Conservation (phyloP, 2,113 vertebrate species). For the Herpetotheres cachinnans region DNA sequence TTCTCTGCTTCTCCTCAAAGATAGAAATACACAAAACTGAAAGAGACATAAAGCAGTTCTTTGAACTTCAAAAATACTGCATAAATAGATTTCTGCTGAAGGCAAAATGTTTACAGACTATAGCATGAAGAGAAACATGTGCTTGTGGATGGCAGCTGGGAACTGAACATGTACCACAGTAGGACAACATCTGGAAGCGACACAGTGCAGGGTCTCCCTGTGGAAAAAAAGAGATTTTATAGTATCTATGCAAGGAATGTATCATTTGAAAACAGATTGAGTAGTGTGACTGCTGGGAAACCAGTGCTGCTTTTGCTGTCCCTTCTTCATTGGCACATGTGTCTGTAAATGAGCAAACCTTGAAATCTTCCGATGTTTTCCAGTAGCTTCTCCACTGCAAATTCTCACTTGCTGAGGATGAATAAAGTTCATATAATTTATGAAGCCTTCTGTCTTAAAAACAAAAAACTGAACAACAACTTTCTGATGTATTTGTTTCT, state of each 20-base stretch:
- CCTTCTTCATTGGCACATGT: neutral
- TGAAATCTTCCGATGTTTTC: neutral
- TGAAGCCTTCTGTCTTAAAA: neutral
- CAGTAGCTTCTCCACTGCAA: neutral
- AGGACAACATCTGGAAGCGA: neutral
- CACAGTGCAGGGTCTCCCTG: neutral
- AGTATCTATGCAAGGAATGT: neutral
- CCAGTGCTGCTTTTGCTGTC: neutral
- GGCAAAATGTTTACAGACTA: neutral
- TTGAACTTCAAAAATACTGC: conserved; percentile 19
- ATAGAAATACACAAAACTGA: neutral
- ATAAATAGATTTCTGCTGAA: neutral
- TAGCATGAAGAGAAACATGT: conserved; percentile 6
- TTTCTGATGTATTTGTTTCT: neutral
- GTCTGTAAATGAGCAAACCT: neutral
- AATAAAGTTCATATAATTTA: neutral
- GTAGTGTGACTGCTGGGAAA: neutral
- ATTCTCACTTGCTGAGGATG: neutral
- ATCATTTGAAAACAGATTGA: neutral
- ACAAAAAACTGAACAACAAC: neutral
- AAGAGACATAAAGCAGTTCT: neutral
- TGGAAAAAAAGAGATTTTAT: neutral
- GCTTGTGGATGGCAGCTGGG: neutral
- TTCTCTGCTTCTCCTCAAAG: neutral
- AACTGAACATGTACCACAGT: neutral